Percentiles rank a stretch among this genome's conserved stretches.
These are phyloP conservation scores for Dasyurus viverrinus DNA, from an alignment of 2,113 vertebrate species.

Conservation along the genomic window DNA sequence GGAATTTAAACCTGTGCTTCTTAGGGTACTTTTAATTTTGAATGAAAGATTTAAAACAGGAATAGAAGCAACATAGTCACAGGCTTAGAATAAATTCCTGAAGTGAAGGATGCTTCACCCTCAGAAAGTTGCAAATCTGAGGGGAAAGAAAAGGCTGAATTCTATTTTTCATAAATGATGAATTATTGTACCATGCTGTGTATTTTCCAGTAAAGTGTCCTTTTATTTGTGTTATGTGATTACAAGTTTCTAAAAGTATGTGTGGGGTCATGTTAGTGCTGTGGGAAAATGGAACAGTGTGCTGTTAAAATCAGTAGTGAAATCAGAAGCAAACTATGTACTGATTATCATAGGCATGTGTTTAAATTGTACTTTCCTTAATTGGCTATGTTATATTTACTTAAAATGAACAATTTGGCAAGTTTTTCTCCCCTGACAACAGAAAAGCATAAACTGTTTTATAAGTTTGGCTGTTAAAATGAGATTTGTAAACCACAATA, in stretches of 20 bases:
- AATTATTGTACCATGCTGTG: conserved; percentile 86
- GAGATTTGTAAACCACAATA: conserved; percentile 84
- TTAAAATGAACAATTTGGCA: conserved; percentile 91
- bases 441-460: conserved; percentile 87
- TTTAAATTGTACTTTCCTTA: conserved; percentile 90
- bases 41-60: conserved; percentile 80
- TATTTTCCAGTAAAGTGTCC: conserved; percentile 89
- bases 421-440: conserved; percentile 88
- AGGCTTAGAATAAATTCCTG: conserved; percentile 85
- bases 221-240: conserved; percentile 88
- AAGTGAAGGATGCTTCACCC: conserved; percentile 82
- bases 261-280: conserved; percentile 89
- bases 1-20: conserved; percentile 81
- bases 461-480: conserved; percentile 89
- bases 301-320: conserved; percentile 88
- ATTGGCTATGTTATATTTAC: conserved; percentile 91
- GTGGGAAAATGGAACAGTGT: conserved; percentile 88
- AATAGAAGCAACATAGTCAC: conserved; percentile 81
- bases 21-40: conserved; percentile 80
- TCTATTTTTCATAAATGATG: conserved; percentile 88
- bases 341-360: conserved; percentile 87
- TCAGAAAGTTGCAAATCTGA: conserved; percentile 85
- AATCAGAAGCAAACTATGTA: conserved; percentile 90
- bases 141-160: conserved; percentile 83
- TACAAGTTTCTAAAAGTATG: conserved; percentile 91